Percentiles rank a stretch among this genome's conserved stretches.
These are phyloP conservation scores for Drosophila buzzatii DNA, from an alignment of 2,888 invertebrate species.

Conservation along the genomic window DNA sequence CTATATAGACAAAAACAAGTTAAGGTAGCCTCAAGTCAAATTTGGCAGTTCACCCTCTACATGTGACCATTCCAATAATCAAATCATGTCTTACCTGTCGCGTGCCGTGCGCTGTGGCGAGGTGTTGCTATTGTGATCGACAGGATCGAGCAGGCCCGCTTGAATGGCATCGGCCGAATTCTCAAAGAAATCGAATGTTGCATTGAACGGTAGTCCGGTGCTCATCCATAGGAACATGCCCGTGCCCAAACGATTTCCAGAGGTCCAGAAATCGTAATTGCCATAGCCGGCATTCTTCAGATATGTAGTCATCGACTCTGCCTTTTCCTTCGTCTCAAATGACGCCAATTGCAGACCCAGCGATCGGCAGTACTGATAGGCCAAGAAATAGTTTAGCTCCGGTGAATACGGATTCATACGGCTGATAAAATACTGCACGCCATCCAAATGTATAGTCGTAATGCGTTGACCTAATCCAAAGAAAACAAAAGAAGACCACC, in stretches of 20 bases:
- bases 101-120: conserved; percentile 92
- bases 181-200: conserved; percentile 94
- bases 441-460: conserved; percentile 94
- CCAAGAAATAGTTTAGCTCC: conserved; percentile 93
- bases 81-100: conserved; percentile 85
- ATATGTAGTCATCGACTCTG: conserved; percentile 93
- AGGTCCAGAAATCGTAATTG: conserved; percentile 95
- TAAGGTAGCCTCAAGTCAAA: conserved; percentile 24
- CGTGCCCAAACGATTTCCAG: conserved; percentile 94
- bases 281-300: conserved; percentile 93
- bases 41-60: background rate
- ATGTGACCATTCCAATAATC: background rate
- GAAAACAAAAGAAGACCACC: background rate
- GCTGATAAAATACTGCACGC: conserved; percentile 94
- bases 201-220: conserved; percentile 94
- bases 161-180: conserved; percentile 86
- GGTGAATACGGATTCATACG: conserved; percentile 95
- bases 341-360: conserved; percentile 93
- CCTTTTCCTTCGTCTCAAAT: conserved; percentile 94
- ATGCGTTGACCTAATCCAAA: conserved; percentile 90
- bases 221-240: conserved; percentile 97
- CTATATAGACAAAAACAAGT: conserved; percentile 83
- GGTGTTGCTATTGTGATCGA: conserved; percentile 90
- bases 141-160: conserved; percentile 86
- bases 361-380: conserved; percentile 95